A percentile compares a stretch with the other conserved stretches of the same genome.
Evolutionary conservation across 1,140 invertebrate genomes (phyloP).

Genomic region (Ganaspis sp.): DNA sequence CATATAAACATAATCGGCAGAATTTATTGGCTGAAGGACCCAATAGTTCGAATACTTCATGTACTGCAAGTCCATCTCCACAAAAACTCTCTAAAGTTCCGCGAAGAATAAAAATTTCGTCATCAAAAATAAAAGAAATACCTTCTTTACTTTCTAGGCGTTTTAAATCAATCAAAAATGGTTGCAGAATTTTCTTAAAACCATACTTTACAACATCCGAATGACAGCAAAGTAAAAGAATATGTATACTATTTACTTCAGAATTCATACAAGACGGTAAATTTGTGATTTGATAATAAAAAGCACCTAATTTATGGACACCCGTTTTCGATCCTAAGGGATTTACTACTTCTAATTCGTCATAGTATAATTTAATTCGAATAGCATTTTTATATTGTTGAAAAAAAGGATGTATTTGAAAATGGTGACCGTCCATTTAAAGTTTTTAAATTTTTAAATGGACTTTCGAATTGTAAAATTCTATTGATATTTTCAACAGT

Average conservation of each 20-base stretch:
- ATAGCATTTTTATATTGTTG: background rate
- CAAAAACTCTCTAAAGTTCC: slow-evolving; percentile 37
- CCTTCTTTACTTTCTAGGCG: background rate
- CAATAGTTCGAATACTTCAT: slow-evolving; percentile 50
- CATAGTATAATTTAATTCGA: background rate
- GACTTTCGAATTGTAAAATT: slow-evolving; percentile 38
- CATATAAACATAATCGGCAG: slow-evolving; percentile 43
- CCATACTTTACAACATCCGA: background rate
- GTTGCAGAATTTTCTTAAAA: background rate
- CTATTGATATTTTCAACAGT: slow-evolving; percentile 30
- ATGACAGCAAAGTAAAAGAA: background rate
- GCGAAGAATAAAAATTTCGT: background rate
- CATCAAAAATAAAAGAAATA: background rate
- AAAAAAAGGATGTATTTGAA: background rate
- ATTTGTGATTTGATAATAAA: background rate
- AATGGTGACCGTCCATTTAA: background rate
- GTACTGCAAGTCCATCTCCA: slow-evolving; percentile 51
- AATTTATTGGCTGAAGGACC: slow-evolving; percentile 46
- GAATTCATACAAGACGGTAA: background rate
- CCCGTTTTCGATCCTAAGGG: background rate
- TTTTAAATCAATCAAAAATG: background rate
- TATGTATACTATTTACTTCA: background rate
- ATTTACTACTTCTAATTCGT: slow-evolving; percentile 1
- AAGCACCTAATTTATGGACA: background rate
- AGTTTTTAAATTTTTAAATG: slow-evolving; percentile 42